phyloP scores from a whole-genome alignment of 2,888 invertebrate genomes.

The Parnassius glacialis region DNA sequence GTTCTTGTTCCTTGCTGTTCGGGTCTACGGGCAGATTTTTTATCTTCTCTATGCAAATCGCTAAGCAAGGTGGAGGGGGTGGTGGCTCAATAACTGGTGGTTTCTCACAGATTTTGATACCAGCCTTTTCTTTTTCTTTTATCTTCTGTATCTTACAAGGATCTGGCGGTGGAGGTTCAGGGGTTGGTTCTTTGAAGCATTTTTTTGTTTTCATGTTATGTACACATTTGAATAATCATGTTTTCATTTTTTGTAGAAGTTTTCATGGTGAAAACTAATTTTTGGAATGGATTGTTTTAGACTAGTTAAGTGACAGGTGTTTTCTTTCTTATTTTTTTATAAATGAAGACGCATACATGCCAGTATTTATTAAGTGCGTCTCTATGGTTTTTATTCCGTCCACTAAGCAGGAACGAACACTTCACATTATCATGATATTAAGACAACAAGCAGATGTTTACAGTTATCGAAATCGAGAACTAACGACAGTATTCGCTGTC shows the following conservation, averaged over 20 bases:
- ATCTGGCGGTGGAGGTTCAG: conserved; percentile 45
- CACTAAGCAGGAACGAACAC: too few species aligned
- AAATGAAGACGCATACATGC: background rate
- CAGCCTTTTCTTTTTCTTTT: conserved; percentile 44
- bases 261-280: conserved; percentile 11
- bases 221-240: conserved; percentile 21
- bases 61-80: conserved; percentile 44
- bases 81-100: conserved; percentile 40
- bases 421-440: too few species aligned
- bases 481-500: too few species aligned
- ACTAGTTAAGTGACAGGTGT: conserved; percentile 17
- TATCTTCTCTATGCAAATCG: conserved; percentile 55
- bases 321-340: conserved; percentile 6
- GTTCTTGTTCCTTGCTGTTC: conserved; percentile 19
- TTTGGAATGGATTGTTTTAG: conserved; percentile 7
- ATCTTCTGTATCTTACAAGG: conserved; percentile 48
- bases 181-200: conserved; percentile 44
- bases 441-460: too few species aligned
- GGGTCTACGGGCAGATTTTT: conserved; percentile 48
- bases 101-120: conserved; percentile 49
- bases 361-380: background rate
- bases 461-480: too few species aligned
- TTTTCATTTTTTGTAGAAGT: background rate
- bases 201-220: conserved; percentile 50
- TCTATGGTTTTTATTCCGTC: too few species aligned